A percentile compares a stretch with the other conserved stretches of the same genome.
Conservation (phyloP, 2,797 vertebrate genomes). For the Distichodus sexfasciatus region DNA sequence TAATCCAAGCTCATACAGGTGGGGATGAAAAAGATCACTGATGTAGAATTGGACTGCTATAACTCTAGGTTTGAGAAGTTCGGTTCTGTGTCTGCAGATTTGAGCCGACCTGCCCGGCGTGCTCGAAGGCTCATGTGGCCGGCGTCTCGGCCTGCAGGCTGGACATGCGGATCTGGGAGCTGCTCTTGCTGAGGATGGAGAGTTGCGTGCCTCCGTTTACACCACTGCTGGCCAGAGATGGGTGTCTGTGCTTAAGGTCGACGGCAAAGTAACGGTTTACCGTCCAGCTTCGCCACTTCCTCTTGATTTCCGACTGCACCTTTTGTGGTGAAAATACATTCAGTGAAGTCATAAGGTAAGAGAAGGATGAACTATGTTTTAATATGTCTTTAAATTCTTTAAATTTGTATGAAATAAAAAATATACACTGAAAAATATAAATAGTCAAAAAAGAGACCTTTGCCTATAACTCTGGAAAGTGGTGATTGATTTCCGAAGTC, state of each 20-base stretch:
- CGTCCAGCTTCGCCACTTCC: constrained; percentile 99
- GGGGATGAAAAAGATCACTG: constrained; percentile 11
- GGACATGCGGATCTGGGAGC: constrained; percentile 99
- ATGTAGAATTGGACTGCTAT: constrained; percentile 26
- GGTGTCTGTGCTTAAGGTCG: constrained; percentile 97
- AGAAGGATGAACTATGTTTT: neutral
- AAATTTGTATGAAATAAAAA: too few species aligned
- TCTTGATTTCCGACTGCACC: constrained; percentile 99
- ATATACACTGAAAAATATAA: too few species aligned
- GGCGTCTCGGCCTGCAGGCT: constrained; percentile 88
- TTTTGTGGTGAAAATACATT: constrained; percentile 84
- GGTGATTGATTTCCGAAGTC: too few species aligned
- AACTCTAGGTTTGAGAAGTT: constrained; percentile 33
- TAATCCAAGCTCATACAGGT: constrained; percentile 5
- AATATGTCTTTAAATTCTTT: too few species aligned
- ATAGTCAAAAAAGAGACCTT: too few species aligned
- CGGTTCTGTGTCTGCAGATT: neutral
- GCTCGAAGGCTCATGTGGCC: constrained; percentile 41
- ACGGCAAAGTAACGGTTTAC: constrained; percentile 98
- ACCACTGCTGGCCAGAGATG: constrained; percentile 96
- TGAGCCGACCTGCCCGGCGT: neutral
- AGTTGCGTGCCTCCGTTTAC: constrained; percentile 97
- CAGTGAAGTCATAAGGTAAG: constrained; percentile 43
- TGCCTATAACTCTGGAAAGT: too few species aligned
- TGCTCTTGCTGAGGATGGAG: constrained; percentile 99